phyloP scores from a whole-genome alignment of 2,113 vertebrate species.

The Coturnix japonica region DNA sequence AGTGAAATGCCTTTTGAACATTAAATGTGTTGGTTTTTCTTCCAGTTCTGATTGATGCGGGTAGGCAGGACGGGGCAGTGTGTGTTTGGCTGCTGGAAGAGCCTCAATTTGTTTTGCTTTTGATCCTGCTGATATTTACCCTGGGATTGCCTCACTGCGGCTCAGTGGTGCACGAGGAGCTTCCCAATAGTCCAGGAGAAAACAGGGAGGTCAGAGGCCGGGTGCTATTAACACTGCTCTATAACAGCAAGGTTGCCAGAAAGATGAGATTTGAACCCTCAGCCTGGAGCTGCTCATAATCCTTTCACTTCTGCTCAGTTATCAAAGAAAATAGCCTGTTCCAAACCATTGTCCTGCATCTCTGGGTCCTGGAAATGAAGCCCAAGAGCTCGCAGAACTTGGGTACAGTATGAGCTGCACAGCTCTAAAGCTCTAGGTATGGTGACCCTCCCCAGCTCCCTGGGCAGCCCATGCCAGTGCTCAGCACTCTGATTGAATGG shows the following conservation, averaged over 20 bases:
- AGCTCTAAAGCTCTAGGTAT: no score
- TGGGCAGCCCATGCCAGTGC: no score
- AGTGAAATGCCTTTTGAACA: constrained; percentile 8
- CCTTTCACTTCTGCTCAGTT: background rate
- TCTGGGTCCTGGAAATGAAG: background rate
- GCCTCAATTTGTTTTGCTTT: background rate
- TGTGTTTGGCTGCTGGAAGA: background rate
- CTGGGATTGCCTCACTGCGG: background rate
- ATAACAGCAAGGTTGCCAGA: background rate
- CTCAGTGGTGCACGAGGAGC: background rate
- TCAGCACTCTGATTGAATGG: no score
- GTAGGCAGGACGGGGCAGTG: background rate
- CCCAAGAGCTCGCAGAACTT: background rate
- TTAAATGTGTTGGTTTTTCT: background rate
- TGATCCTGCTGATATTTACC: background rate
- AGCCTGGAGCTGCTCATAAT: background rate
- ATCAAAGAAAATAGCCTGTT: background rate
- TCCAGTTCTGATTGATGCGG: background rate
- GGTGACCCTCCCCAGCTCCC: no score
- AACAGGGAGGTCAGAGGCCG: background rate
- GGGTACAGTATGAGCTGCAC: background rate
- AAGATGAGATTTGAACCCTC: background rate
- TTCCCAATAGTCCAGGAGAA: background rate
- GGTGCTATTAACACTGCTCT: background rate
- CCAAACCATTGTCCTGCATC: background rate